Percentiles rank a stretch among this genome's conserved stretches.
phyloP scores from a whole-genome alignment of 2,113 vertebrate species.

The Syrrhaptes paradoxus region DNA sequence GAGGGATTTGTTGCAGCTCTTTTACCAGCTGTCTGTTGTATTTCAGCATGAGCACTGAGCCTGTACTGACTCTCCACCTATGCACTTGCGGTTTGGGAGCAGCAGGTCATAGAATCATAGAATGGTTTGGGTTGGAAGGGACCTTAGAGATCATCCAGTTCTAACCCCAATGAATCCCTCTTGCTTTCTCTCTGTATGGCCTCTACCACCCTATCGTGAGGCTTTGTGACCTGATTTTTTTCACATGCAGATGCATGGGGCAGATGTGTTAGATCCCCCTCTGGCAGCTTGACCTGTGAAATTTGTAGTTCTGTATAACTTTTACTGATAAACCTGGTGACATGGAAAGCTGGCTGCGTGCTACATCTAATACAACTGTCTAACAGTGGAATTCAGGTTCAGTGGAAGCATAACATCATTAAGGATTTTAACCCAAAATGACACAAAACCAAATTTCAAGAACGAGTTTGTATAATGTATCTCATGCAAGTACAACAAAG shows the following conservation, averaged over 20 bases:
- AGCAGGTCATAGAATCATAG: not conserved
- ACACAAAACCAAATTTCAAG: not conserved
- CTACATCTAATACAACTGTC: not conserved
- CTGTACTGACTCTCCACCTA: not conserved
- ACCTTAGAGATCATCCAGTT: no score
- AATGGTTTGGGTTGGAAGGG: no score
- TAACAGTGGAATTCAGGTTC: not conserved
- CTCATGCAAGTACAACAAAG: not conserved
- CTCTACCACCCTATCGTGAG: not conserved
- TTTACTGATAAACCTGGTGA: not conserved
- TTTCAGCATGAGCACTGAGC: not conserved
- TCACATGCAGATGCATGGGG: rapidly evolving
- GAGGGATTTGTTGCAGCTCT: not conserved
- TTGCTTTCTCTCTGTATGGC: not conserved
- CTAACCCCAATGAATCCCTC: not conserved
- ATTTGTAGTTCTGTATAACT: not conserved
- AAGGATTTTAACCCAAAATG: not conserved
- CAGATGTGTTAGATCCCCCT: not conserved
- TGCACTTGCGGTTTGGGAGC: not conserved
- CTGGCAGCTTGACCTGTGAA: not conserved
- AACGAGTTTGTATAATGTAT: not conserved
- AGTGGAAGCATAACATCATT: not conserved
- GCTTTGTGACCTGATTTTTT: not conserved
- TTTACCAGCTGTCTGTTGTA: not conserved
- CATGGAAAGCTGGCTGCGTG: not conserved